These are phyloP conservation scores for Donacobius atricapilla DNA, from an alignment of 2,113 vertebrate species.

Conservation along the genomic window DNA sequence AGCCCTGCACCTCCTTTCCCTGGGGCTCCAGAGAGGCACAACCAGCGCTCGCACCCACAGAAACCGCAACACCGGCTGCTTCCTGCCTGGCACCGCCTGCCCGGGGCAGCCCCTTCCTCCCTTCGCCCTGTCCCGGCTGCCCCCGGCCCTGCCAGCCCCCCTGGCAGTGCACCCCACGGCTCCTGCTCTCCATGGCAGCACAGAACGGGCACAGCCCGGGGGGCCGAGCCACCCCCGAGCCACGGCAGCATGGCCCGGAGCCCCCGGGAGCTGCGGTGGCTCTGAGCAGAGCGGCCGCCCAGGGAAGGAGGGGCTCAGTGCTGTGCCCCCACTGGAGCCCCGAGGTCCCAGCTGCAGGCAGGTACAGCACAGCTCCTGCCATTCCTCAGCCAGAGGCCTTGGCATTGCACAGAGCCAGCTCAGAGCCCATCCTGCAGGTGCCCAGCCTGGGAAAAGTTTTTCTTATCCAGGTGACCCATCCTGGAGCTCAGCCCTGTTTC, in stretches of 20 bases:
- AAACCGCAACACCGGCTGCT: neutral
- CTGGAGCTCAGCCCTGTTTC: accelerated
- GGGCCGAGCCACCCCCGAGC: accelerated
- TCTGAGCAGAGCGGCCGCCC: neutral
- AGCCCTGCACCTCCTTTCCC: neutral
- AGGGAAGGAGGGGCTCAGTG: accelerated
- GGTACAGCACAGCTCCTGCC: neutral
- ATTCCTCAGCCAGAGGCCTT: neutral
- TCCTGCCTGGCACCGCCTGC: neutral
- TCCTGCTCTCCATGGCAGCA: accelerated
- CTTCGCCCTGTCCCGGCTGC: neutral
- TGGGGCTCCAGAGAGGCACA: neutral
- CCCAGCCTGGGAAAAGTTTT: accelerated
- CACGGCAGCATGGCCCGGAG: neutral
- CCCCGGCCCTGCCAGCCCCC: neutral
- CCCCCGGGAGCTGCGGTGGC: neutral
- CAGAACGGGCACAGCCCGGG: neutral
- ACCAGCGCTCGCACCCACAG: neutral
- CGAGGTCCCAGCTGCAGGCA: neutral
- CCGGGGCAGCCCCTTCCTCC: neutral
- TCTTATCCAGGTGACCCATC: neutral
- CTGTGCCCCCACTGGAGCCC: neutral
- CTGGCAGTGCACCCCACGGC: accelerated
- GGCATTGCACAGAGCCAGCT: neutral
- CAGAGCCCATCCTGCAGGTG: neutral